Evolutionary conservation across 2,113 vertebrate species (phyloP).

Genomic region (Erpornis zantholeuca): DNA sequence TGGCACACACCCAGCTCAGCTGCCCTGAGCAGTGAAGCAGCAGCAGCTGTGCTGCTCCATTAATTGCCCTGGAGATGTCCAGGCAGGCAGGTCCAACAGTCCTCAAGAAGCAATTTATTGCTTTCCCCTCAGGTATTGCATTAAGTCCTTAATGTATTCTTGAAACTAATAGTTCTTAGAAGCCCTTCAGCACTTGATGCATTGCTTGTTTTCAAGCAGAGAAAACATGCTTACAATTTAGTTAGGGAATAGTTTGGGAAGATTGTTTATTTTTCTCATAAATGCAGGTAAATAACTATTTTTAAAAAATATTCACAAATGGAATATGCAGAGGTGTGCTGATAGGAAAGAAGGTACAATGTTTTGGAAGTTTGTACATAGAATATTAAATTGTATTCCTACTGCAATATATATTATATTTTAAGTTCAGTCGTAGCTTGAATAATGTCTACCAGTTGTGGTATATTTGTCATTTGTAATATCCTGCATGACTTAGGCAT

Average conservation of each 20-base stretch:
- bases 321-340: neutral
- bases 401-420: neutral
- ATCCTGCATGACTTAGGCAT: neutral
- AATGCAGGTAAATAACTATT: neutral
- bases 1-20: neutral
- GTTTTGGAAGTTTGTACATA: neutral
- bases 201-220: neutral
- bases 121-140: neutral
- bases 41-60: neutral
- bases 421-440: neutral
- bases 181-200: neutral
- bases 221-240: neutral
- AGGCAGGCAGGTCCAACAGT: neutral
- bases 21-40: neutral
- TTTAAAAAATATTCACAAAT: neutral
- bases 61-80: no score
- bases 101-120: neutral
- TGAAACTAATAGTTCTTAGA: neutral
- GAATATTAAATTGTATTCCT: slow-evolving; percentile 2
- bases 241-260: neutral
- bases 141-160: neutral
- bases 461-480: neutral
- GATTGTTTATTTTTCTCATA: neutral
- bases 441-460: neutral
- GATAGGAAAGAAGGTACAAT: neutral